Conservation (phyloP, 2,113 vertebrate genomes). For the Choloepus hoffmanni region DNA sequence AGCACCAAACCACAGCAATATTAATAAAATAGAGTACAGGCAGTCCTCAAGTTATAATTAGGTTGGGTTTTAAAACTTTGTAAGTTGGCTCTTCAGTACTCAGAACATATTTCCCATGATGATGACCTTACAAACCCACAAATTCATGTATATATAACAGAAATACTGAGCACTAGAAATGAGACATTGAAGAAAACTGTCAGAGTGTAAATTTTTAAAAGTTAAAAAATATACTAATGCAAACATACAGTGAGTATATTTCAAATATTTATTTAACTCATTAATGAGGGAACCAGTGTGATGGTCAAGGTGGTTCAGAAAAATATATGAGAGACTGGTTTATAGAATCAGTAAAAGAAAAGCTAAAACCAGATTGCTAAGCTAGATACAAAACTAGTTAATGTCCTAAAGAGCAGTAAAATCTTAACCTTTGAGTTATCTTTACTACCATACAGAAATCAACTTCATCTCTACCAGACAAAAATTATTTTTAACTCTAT, state of each 20-base stretch:
- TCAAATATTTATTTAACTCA: background rate
- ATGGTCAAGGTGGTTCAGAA: background rate
- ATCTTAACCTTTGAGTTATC: background rate
- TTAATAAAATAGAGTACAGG: background rate
- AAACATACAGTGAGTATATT: background rate
- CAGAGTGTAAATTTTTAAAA: background rate
- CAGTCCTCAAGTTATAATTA: background rate
- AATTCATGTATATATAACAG: background rate
- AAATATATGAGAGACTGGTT: background rate
- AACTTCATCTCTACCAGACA: background rate
- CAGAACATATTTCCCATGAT: background rate
- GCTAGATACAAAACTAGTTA: background rate
- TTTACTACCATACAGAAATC: background rate
- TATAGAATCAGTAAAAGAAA: background rate
- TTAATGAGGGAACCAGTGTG: background rate
- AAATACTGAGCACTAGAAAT: background rate
- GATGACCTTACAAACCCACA: background rate
- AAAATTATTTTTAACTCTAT: background rate
- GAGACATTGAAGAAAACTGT: background rate
- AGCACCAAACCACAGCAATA: constrained; percentile 13
- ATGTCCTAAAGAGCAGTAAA: background rate
- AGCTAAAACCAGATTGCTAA: background rate
- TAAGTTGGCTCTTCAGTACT: background rate
- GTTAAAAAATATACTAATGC: background rate
- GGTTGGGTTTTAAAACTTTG: background rate